A percentile compares a stretch with the other conserved stretches of the same genome.
These are phyloP conservation scores for Drosophila santomea DNA, from an alignment of 1,140 invertebrate genomes.

Conservation along the genomic window DNA sequence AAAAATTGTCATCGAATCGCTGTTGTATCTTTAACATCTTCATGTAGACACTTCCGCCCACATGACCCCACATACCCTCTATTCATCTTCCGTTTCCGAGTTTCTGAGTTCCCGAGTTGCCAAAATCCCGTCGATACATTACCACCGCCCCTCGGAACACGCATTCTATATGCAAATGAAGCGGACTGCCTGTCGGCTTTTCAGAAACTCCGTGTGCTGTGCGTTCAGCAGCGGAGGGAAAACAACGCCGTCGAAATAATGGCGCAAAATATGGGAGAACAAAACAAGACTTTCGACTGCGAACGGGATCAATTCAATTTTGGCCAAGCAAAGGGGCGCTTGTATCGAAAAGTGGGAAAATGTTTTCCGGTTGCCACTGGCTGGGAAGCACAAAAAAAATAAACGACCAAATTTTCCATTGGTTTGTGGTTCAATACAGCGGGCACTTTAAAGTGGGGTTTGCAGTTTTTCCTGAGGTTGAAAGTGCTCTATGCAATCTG, in stretches of 20 bases:
- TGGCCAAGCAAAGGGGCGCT: constrained; percentile 12
- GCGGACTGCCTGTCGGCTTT: constrained; percentile 6
- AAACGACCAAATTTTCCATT: constrained; percentile 7
- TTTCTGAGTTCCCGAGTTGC: constrained; percentile 6
- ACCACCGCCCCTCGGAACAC: constrained; percentile 40
- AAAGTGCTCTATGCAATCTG: background rate
- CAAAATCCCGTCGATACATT: constrained; percentile 61
- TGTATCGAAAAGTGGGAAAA: background rate
- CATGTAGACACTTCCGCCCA: constrained; percentile 32
- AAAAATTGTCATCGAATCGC: constrained; percentile 44
- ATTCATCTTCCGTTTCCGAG: background rate
- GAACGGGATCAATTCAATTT: constrained; percentile 55
- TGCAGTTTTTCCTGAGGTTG: background rate
- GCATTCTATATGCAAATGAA: constrained; percentile 63
- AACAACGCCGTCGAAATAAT: constrained; percentile 15
- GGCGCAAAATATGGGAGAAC: constrained; percentile 18
- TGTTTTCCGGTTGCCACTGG: constrained; percentile 13
- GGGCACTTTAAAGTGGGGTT: constrained; percentile 1
- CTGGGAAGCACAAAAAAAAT: background rate
- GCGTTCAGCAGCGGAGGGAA: constrained; percentile 37
- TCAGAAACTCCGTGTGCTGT: constrained; percentile 13
- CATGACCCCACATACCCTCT: background rate
- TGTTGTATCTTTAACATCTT: constrained; percentile 53
- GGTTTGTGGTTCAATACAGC: constrained; percentile 1
- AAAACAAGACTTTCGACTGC: constrained; percentile 15